Evolutionary conservation across 2,113 vertebrate genomes (phyloP), one percentile per base, ranked within the genome.

Genomic region (Corythaeola cristata): DNA sequence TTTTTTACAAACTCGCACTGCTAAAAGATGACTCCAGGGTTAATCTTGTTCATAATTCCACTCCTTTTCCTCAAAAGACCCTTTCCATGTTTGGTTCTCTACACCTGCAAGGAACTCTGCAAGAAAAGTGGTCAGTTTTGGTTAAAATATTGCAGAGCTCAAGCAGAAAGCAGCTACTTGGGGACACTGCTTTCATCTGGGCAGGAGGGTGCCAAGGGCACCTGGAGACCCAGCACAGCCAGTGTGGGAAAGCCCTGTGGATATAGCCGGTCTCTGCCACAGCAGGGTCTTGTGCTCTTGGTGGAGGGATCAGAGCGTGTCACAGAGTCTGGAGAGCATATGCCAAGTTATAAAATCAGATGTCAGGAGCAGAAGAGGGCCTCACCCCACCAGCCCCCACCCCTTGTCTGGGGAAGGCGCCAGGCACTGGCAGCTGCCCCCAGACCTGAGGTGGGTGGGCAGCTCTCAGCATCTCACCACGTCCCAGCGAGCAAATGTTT

Each of bases 401-500:
- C 28, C 18, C 16, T 80, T 1, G 0, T 47, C 68, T 63, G 28
- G 26, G 39, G 13, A 49, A 44, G 45, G 19, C 0, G 0, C 30
- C 6, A 15, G 22, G 58, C 30, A 47, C 52, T 1, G 2, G 7
- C 1, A 2, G 20, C 56, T 71, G 52, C 9, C 22, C 22, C 26
- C n/a, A 44, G 30, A 21, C 22, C 18, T 2, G 3, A 39, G 11
- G 15, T 8, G 5, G 41, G 17, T 0, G 0, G 8, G 41, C 15
- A 9, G 17, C 5, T 80, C 33, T 75, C 3, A 3, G 27, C 4
- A 3, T 52, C 44, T 69, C 0, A 0, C 24, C 9, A 7, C 8
- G 20, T 58, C 33, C 33, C 75, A 85, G 44, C 2, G 12, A 69
- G 49, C 20, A 80, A 41, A 53, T 0, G 4, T 66, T 76, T 81